Percentiles rank a stretch among this genome's conserved stretches.
phyloP scores from a whole-genome alignment of 1,140 invertebrate genomes.

The Cataglyphis hispanica region DNA sequence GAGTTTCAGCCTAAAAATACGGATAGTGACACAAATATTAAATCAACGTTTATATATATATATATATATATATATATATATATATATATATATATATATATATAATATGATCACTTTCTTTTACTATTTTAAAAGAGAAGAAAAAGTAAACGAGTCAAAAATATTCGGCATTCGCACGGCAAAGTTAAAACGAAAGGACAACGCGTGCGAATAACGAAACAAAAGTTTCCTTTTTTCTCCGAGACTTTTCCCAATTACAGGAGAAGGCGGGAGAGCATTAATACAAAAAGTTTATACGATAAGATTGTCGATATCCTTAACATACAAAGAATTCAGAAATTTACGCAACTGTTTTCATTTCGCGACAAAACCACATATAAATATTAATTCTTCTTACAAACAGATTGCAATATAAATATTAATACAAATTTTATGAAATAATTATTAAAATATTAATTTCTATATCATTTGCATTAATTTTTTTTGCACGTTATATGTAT shows the following conservation, averaged over 20 bases:
- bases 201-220: constrained; percentile 70
- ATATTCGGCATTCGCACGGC: constrained; percentile 66
- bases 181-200: constrained; percentile 66
- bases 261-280: constrained; percentile 76
- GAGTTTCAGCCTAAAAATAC: constrained; percentile 66
- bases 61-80: too few relatives aligned
- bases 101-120: constrained; percentile 54
- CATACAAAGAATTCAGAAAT: constrained; percentile 5
- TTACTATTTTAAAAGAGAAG: constrained; percentile 57
- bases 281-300: constrained; percentile 29
- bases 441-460: too few relatives aligned
- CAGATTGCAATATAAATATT: constrained; percentile 21
- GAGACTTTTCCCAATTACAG: constrained; percentile 72
- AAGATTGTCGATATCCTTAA: constrained; percentile 37
- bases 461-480: background rate
- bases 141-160: constrained; percentile 65
- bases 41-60: constrained; percentile 62
- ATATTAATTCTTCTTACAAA: background rate
- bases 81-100: too few relatives aligned
- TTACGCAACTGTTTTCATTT: constrained; percentile 26
- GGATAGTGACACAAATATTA: constrained; percentile 69
- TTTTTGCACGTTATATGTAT: too few relatives aligned
- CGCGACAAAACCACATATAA: background rate
- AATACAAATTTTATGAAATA: constrained; percentile 4
- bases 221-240: constrained; percentile 58